Percentiles rank a stretch among this genome's conserved stretches.
These are phyloP conservation scores for Tortrix viridana DNA, from an alignment of 2,888 invertebrate species.

Conservation along the genomic window DNA sequence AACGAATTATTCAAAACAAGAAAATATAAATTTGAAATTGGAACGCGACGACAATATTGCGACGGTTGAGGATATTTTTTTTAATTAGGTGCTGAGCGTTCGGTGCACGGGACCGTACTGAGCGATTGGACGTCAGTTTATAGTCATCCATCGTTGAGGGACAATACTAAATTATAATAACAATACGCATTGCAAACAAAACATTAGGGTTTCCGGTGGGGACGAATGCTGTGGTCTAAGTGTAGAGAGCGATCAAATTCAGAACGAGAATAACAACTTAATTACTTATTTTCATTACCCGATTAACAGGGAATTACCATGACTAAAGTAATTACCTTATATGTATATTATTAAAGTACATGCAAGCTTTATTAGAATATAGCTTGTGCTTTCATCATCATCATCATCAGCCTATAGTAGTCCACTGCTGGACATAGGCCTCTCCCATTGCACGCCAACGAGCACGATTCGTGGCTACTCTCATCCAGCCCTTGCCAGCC, in stretches of 20 bases:
- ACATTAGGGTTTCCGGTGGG: slow-evolving; percentile 62
- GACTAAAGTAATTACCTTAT: no score
- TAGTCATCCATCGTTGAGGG: slow-evolving; percentile 40
- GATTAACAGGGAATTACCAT: no score
- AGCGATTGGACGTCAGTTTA: slow-evolving; percentile 33
- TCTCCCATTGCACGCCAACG: no score
- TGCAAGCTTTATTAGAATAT: no score
- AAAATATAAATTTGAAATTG: not conserved
- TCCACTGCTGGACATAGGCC: no score
- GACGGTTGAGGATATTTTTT: not conserved
- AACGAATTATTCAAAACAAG: slow-evolving; percentile 1
- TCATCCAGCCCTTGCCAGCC: no score
- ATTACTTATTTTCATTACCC: no score
- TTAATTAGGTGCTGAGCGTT: slow-evolving; percentile 26
- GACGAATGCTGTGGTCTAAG: slow-evolving; percentile 37
- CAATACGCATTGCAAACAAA: slow-evolving; percentile 64
- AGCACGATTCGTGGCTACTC: no score
- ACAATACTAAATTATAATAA: slow-evolving; percentile 71
- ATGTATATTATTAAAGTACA: no score
- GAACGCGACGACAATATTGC: not conserved
- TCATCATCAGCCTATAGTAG: no score
- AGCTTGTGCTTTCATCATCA: no score
- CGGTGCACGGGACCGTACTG: slow-evolving; percentile 22
- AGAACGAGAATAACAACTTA: no score
- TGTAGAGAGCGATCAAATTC: slow-evolving; percentile 36